Percentiles rank a stretch among this genome's conserved stretches.
phyloP scores from a whole-genome alignment of 2,888 invertebrate genomes.

The Idaea aversata region DNA sequence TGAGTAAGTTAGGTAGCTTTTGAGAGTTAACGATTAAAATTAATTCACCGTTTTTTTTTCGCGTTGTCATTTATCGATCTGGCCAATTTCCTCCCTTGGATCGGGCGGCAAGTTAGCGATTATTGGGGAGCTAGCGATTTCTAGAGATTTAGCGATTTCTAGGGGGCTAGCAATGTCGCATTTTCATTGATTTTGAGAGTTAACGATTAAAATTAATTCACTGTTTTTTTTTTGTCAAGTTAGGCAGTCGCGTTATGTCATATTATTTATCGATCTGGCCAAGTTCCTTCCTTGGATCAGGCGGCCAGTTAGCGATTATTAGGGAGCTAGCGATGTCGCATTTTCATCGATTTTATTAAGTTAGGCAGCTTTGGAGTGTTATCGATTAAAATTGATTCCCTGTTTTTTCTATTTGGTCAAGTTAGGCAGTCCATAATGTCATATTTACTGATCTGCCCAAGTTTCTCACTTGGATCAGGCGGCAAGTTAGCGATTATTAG shows the following conservation, averaged over 20 bases:
- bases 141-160: not conserved
- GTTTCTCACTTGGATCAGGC: constrained; percentile 76
- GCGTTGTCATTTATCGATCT: constrained; percentile 78
- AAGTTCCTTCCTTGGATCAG: constrained; percentile 79
- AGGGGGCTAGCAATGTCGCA: not conserved
- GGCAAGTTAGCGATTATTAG: constrained; percentile 43
- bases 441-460: constrained; percentile 82
- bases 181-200: not conserved
- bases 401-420: too few species aligned
- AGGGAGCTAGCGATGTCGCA: too few species aligned
- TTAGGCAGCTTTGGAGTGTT: too few species aligned
- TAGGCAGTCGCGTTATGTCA: constrained; percentile 81
- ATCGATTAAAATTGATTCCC: too few species aligned
- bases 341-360: too few species aligned
- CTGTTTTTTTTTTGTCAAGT: too few species aligned
- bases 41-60: too few species aligned
- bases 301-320: constrained; percentile 44
- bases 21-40: too few species aligned
- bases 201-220: too few species aligned
- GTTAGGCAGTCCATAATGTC: constrained; percentile 44
- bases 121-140: constrained; percentile 23
- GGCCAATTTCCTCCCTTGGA: constrained; percentile 80
- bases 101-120: constrained; percentile 51
- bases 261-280: constrained; percentile 82
- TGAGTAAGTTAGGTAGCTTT: too few species aligned